These are phyloP conservation scores for Nowickia ferox DNA, from an alignment of 2,888 invertebrate species.

Conservation along the genomic window DNA sequence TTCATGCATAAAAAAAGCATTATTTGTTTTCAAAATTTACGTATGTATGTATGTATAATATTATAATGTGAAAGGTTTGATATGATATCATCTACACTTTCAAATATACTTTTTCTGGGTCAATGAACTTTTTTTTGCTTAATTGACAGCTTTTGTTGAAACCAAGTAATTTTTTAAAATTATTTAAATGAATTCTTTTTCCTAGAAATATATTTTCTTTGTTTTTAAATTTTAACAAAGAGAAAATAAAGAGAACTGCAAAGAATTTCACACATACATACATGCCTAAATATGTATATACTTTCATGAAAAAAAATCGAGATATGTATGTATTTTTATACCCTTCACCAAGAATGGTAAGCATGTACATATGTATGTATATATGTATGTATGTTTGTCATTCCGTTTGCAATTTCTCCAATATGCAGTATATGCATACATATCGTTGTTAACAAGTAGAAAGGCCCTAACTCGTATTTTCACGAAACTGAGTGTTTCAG, in stretches of 20 bases:
- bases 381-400: too few relatives aligned
- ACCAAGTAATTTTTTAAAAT: background rate
- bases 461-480: too few relatives aligned
- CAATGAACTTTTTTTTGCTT: background rate
- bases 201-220: background rate
- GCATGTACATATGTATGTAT: too few relatives aligned
- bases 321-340: too few relatives aligned
- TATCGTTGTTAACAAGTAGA: too few relatives aligned
- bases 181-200: conserved; percentile 8
- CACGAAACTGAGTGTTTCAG: too few relatives aligned
- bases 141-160: conserved; percentile 6
- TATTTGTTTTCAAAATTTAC: background rate
- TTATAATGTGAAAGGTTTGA: background rate
- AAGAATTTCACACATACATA: conserved; percentile 2
- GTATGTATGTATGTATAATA: background rate
- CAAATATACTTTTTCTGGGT: background rate
- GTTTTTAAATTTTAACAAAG: background rate
- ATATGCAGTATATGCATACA: too few relatives aligned
- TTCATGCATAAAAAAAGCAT: background rate
- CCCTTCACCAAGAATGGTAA: too few relatives aligned
- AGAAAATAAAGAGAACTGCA: background rate
- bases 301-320: too few relatives aligned
- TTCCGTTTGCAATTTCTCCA: too few relatives aligned
- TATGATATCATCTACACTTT: conserved; percentile 13
- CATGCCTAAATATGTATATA: background rate